Evolutionary conservation across 53 echinoderm and acorn worm genomes (phyloP), one percentile per base, ranked within the genome.

Genomic region (Arbacia lixula): DNA sequence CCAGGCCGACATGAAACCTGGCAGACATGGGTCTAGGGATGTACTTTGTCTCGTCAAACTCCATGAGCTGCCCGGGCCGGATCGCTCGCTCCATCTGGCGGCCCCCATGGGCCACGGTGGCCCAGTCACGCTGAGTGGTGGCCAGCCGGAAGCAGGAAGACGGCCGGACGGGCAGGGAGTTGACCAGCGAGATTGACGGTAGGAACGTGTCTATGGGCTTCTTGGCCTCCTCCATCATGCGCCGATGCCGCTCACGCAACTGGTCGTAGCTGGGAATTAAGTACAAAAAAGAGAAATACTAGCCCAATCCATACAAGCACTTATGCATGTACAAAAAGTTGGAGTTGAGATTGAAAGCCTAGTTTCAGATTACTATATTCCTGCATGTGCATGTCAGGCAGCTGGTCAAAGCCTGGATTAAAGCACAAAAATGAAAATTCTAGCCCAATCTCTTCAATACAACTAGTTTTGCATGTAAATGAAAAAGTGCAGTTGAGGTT

Each of bases 181-280:
- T 96, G 83, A 92, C 97, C 40, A 96, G 78, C 16, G 97, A 94
- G 79, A 96, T 96, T 62, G 97, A 96, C 0, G 97, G 97, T 21
- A 96, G 85, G 86, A 96, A 96, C 12, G 85, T 73, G 29, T 94
- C 83, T 36, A 88, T 72, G 31, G 91, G 89, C 12, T 77, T 89
- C 66, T 85, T 89, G 31, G 93, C 82, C 36, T 87, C 89, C 2
- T 89, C 86, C 74, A 81, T 81, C 60, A 83, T 82, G 25, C 37
- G 49, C 42, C 76, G 49, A 19, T 88, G 85, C n/a, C 77, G 71
- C 41, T 85, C 85, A 25, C 84, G 43, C 49, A 91, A 31, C 6
- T 68, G 79, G 2, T 84, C 64, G 14, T 66, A 88, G 71, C 91
- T 91, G 79, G n/a, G n/a, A n/a, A n/a, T n/a, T n/a, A n/a, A n/a